These are phyloP conservation scores for Pissodes strobi DNA, from an alignment of 1,140 invertebrate genomes.

Conservation along the genomic window DNA sequence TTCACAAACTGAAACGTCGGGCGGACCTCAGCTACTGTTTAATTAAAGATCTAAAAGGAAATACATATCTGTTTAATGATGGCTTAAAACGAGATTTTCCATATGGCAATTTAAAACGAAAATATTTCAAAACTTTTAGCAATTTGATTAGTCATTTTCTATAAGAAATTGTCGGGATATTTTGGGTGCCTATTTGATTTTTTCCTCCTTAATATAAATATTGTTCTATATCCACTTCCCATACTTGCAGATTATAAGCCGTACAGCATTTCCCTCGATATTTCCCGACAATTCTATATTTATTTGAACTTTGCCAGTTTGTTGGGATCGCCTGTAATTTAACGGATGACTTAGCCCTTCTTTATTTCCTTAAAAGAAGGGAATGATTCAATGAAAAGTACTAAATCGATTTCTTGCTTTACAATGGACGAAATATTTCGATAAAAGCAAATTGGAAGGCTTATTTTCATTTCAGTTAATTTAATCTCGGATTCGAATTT, in stretches of 20 bases:
- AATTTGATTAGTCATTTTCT: no score
- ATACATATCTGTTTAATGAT: constrained; percentile 16
- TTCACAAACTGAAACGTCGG: background rate
- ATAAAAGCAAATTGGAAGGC: constrained; percentile 27
- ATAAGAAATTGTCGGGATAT: no score
- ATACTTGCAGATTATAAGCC: no score
- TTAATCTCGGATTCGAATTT: no score
- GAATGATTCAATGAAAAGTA: constrained; percentile 15
- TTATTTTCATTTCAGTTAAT: no score
- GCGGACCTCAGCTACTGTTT: constrained; percentile 6
- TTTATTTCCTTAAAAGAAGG: constrained; percentile 7
- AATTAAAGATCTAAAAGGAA: constrained; percentile 24
- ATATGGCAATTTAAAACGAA: no score
- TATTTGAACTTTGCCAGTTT: constrained; percentile 23
- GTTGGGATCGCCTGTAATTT: constrained; percentile 21
- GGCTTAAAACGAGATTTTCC: no score
- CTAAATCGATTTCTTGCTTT: constrained; percentile 25
- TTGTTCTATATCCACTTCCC: no score
- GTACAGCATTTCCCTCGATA: background rate
- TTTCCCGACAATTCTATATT: constrained; percentile 18
- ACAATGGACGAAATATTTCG: constrained; percentile 12
- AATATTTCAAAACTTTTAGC: no score
- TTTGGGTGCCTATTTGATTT: no score
- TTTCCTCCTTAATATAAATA: no score
- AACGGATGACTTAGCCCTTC: constrained; percentile 23